Evolutionary conservation across 2,113 vertebrate species (phyloP), one percentile per base, ranked within the genome.

Genomic region (Lota lota): DNA sequence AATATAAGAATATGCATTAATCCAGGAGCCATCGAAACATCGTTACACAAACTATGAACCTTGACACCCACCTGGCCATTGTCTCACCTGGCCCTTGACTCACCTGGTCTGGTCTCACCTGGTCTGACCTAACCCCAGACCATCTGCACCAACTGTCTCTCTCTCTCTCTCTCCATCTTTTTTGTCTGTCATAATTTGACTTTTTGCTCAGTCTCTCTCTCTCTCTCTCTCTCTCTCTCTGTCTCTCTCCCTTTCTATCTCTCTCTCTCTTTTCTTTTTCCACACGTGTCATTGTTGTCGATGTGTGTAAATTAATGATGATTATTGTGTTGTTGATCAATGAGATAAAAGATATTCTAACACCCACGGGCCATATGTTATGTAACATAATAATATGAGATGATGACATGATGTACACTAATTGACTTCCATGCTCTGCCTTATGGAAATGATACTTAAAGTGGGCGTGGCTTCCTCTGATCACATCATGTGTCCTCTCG

Each of bases 11-110:
- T 92, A 93, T 92, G 92, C 92, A 93, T 93, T 91, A 86, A 86
- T 88, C 90, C 87, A 90, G 90, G 92, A 93, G 89, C 91, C 92
- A 93, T 92, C 79, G 76, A 88, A 82, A 84, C 90, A 91, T 90
- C 73, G 67, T 86, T 88, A 88, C 76, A 70, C 78, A 85, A 84
- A 74, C 66, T 17, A 56, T n/a, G n/a, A n/a, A 66, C 64, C 73
- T 10, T 62, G 47, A 58, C n/a, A 63, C 21, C 60, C 17, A 10
- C 22, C 66, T 47, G 40, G 40, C 40, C 40, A 10, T 47, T 10
- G 40, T 47, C 8, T 47, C 40, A 47, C 40, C 40, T 12, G 40
- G 40, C 12, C 40, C 40, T 47, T 1, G 40, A 10, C 40, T 14
- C 40, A 47, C 40, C 40, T 47, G 40, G 40, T 47, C 40, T 47